Evolutionary conservation across 2,797 vertebrate genomes (phyloP).

Genomic region (Coreius guichenoti): DNA sequence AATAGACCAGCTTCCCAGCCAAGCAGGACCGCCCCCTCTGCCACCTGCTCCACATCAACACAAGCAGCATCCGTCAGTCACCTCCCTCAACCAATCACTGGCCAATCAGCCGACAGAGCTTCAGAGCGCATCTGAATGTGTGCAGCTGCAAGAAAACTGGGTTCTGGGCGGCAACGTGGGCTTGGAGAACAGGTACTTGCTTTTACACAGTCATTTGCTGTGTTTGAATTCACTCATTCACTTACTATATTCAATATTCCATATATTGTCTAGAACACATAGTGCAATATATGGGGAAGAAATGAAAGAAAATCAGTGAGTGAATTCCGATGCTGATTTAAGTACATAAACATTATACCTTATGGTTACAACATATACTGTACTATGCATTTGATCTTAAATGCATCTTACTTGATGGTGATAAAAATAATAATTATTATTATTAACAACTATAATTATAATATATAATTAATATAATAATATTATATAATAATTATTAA

Average conservation of each 20-base stretch:
- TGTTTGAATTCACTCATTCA: not conserved
- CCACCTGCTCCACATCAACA: slow-evolving; percentile 91
- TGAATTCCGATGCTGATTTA: not conserved
- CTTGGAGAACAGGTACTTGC: slow-evolving; percentile 96
- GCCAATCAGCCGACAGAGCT: slow-evolving; percentile 97
- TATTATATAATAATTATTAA: no score
- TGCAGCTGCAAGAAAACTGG: slow-evolving; percentile 99
- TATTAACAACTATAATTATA: no score
- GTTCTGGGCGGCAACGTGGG: slow-evolving; percentile 99
- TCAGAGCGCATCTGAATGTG: slow-evolving; percentile 98
- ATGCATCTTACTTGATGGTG: not conserved
- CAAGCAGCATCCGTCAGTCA: slow-evolving; percentile 95
- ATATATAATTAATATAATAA: no score
- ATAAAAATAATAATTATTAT: no score
- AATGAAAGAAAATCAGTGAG: not conserved
- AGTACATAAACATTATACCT: not conserved
- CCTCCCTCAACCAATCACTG: slow-evolving; percentile 94
- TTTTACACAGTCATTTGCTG: not conserved
- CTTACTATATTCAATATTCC: not conserved
- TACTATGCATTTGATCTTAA: not conserved
- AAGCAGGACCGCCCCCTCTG: slow-evolving; percentile 90
- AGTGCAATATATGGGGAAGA: not conserved
- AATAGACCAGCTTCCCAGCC: slow-evolving; percentile 90
- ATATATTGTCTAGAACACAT: not conserved
- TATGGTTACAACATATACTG: not conserved